Base-by-base conservation (phyloP, 1,140 invertebrate species). In the Halotydeus destructor region DNA sequence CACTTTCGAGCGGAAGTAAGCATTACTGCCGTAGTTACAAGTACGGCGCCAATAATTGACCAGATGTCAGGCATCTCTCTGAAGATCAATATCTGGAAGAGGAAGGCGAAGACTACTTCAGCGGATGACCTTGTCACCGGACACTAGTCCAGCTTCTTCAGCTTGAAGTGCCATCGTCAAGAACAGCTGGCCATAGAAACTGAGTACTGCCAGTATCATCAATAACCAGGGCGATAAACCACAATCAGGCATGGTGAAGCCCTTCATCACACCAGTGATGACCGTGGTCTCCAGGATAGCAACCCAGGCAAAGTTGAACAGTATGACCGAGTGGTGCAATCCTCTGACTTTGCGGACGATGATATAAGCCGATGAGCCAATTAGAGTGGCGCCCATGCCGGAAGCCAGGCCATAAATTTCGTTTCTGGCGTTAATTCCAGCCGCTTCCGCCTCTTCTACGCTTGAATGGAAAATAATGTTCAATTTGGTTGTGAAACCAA, bases 21-120 rank as follows among this genome's bases (percentile, higher is more conserved):
- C 25, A 84, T 58, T 14, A 86, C 81, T 12, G 78, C 84, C 50
- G 70, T 74, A 14, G 78, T 70, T 3, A 89, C 82, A 47, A 89
- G 61, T 39, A 80, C 55, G 9, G 81, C 82, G 2, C 83, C 83
- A 25, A 70, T 63, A 22, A 85, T 60, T 22, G 80, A 85, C 54
- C 69, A 43, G 16, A 36, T 30, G 42, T 49, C 47, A 22, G 50
- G 50, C 40, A 51, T 47, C 46, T 43, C 40, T 30, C 36, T 25
- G 25, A 51, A 43, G 3, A 85, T 80, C 51, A 52, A 33, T 5
- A 55, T 53, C 59, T 89, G 81, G 79, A 81, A 86, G 41, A 85
- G 65, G 56, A 89, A 88, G 5, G 82, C 82, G 60, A 86, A 84
- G 0, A 86, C 76, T 46, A 88, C 86, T 57, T 86, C 82, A 19